Evolutionary conservation across 2,888 invertebrate genomes (phyloP).

Genomic region (Seira sanloemensis): DNA sequence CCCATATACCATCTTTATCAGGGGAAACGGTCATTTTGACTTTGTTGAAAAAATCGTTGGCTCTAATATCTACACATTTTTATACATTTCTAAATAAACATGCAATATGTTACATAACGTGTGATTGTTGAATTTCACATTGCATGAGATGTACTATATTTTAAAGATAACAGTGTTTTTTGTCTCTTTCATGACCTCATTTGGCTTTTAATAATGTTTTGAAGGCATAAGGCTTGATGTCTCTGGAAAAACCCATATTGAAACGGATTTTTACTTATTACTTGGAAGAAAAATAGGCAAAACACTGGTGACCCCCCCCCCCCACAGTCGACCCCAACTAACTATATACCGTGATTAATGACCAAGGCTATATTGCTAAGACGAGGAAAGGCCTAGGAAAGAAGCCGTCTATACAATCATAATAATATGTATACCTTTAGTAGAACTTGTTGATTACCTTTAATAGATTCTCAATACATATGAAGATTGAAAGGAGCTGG

Average conservation of each 20-base stretch:
- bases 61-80: too few relatives aligned
- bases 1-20: too few relatives aligned
- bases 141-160: background rate
- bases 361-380: background rate
- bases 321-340: background rate
- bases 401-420: background rate
- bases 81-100: too few relatives aligned
- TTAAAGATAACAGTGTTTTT: conserved; percentile 1
- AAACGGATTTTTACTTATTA: conserved; percentile 2
- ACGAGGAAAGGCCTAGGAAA: background rate
- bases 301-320: conserved; percentile 5
- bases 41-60: too few relatives aligned
- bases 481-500: conserved; percentile 58
- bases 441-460: background rate
- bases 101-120: too few relatives aligned
- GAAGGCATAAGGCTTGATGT: background rate
- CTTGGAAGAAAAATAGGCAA: conserved; percentile 17
- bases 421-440: background rate
- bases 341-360: too few relatives aligned
- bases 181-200: conserved; percentile 10
- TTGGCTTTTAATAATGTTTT: background rate
- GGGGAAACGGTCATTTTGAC: too few relatives aligned
- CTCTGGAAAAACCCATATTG: background rate
- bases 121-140: background rate
- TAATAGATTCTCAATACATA: background rate